Conservation (phyloP, 92 coral and sea anemone genomes). For the Palythoa grandiflora region DNA sequence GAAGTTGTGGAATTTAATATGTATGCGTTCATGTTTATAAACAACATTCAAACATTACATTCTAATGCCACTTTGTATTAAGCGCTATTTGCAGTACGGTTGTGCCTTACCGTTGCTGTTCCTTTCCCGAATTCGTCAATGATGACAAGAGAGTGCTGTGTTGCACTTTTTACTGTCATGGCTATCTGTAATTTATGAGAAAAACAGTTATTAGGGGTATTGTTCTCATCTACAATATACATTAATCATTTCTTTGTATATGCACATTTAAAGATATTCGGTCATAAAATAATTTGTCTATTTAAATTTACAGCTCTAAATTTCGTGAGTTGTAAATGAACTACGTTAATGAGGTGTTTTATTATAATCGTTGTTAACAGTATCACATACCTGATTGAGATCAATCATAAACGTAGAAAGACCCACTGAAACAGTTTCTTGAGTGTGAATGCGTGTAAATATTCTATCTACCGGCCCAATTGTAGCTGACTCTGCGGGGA, state of each 20-base stretch:
- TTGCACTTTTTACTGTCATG: slow-evolving; percentile 87
- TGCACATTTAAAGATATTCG: too few relatives aligned
- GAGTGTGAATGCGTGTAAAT: slow-evolving; percentile 95
- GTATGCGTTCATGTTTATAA: too few relatives aligned
- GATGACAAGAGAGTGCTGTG: slow-evolving; percentile 89
- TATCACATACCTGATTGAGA: slow-evolving; percentile 83
- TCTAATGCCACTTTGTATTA: not conserved
- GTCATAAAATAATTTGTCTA: too few relatives aligned
- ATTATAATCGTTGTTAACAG: not conserved
- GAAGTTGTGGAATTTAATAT: not conserved
- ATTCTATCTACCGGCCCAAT: slow-evolving; percentile 93
- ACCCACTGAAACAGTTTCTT: slow-evolving; percentile 96
- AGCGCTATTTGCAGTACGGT: not conserved
- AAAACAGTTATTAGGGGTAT: not conserved
- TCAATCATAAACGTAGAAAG: slow-evolving; percentile 98
- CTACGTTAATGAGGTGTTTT: not conserved
- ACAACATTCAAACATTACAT: not conserved
- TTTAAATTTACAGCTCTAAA: too few relatives aligned
- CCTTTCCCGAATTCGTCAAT: slow-evolving; percentile 99
- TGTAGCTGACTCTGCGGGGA: slow-evolving; percentile 95
- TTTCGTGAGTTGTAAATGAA: too few relatives aligned
- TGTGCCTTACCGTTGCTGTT: slow-evolving; percentile 89
- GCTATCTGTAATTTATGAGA: slow-evolving; percentile 74
- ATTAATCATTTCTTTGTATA: not conserved
- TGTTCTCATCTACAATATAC: not conserved